Percentiles rank a stretch among this genome's conserved stretches.
phyloP scores from a whole-genome alignment of 2,797 vertebrate genomes.

The Schizothorax lantsangensis region DNA sequence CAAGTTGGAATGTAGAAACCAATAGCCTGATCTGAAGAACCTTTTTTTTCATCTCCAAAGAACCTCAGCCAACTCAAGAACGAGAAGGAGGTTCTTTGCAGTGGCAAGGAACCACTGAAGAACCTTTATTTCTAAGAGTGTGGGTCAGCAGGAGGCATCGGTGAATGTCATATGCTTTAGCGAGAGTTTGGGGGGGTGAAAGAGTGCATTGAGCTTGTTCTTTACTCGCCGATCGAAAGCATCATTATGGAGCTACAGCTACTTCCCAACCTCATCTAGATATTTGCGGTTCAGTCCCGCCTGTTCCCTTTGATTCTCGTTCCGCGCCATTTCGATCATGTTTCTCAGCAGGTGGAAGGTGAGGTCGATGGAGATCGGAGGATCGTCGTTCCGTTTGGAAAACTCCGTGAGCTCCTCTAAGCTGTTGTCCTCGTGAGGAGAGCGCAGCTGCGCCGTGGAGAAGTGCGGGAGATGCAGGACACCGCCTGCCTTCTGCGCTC shows the following conservation, averaged over 20 bases:
- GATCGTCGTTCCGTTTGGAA: constrained; percentile 81
- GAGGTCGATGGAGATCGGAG: constrained; percentile 92
- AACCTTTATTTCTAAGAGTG: constrained; percentile 44
- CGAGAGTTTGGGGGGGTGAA: constrained; percentile 35
- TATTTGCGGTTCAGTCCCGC: constrained; percentile 88
- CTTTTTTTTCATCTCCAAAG: background rate
- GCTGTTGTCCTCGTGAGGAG: constrained; percentile 55
- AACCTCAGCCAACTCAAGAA: constrained; percentile 5
- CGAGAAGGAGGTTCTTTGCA: constrained; percentile 7
- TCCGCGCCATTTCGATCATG: constrained; percentile 89
- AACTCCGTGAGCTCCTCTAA: constrained; percentile 64
- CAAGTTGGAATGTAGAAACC: background rate
- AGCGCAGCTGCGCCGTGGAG: constrained; percentile 46
- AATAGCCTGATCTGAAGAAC: background rate
- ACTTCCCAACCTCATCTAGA: constrained; percentile 91
- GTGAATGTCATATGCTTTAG: constrained; percentile 38
- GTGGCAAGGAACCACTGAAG: constrained; percentile 1
- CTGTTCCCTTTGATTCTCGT: constrained; percentile 87
- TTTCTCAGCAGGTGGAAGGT: constrained; percentile 93
- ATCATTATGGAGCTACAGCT: constrained; percentile 52
- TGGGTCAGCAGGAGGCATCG: constrained; percentile 19
- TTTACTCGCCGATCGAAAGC: constrained; percentile 38
- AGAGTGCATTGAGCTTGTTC: constrained; percentile 56
- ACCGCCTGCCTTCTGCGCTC: constrained; percentile 19
- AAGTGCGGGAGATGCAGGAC: constrained; percentile 54